phyloP scores from a whole-genome alignment of 2,113 vertebrate species.

The Calyptomena viridis region DNA sequence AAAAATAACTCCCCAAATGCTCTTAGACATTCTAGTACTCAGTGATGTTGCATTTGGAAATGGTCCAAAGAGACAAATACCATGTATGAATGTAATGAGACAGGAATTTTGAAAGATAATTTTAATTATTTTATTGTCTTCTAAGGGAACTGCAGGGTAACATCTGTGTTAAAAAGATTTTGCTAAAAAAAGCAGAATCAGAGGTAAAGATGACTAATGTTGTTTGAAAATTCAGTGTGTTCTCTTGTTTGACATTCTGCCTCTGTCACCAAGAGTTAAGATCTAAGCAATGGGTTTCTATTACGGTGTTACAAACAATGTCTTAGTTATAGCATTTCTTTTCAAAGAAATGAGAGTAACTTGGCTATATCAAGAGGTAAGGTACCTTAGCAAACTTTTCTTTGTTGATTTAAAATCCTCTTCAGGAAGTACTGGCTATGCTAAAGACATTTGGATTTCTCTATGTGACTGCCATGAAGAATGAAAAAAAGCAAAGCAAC shows the following conservation, averaged over 20 bases:
- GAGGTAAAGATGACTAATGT: background rate
- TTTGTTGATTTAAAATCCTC: background rate
- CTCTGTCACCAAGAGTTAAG: background rate
- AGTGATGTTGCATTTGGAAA: background rate
- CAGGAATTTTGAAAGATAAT: constrained; percentile 23
- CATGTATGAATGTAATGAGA: background rate
- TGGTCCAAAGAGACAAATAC: background rate
- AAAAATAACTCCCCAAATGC: background rate
- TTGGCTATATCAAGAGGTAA: background rate
- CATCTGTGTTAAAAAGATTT: background rate
- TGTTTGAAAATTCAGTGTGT: background rate
- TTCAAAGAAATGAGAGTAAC: background rate
- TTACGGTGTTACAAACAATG: background rate
- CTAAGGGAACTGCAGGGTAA: background rate
- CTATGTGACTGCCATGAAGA: background rate
- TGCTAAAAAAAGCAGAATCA: background rate
- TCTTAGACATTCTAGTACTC: background rate
- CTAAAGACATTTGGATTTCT: background rate
- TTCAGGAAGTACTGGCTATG: background rate
- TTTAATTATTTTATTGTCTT: background rate
- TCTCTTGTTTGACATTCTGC: background rate
- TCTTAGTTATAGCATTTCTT: background rate
- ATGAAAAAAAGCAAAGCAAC: background rate
- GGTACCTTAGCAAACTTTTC: background rate
- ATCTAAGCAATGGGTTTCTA: background rate